Evolutionary conservation across 2,888 invertebrate species (phyloP).

Genomic region (Flexamia atlantica): DNA sequence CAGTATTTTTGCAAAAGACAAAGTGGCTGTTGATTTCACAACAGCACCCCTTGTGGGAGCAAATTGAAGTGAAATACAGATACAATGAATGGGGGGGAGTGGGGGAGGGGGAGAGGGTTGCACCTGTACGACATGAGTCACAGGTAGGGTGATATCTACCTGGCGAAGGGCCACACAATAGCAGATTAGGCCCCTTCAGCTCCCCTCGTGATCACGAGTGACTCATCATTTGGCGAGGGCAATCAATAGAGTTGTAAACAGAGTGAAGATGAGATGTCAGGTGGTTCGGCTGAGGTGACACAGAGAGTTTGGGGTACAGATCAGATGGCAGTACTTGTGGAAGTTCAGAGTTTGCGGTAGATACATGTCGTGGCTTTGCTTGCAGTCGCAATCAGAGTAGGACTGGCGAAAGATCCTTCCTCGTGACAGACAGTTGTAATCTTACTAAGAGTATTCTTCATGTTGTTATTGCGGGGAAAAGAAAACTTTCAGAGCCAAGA

Average conservation of each 20-base stretch:
- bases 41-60: not conserved
- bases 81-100: not conserved
- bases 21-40: not conserved
- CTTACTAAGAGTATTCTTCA: too few relatives aligned
- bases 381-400: too few relatives aligned
- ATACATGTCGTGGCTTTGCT: too few relatives aligned
- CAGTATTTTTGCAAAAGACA: too few relatives aligned
- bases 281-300: not conserved
- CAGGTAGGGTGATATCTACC: slow-evolving; percentile 32
- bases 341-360: too few relatives aligned
- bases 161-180: slow-evolving; percentile 12
- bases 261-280: not conserved
- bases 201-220: not conserved
- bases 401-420: too few relatives aligned
- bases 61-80: not conserved
- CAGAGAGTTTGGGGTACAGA: too few relatives aligned
- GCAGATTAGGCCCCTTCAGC: slow-evolving; percentile 15
- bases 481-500: too few relatives aligned
- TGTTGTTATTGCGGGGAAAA: too few relatives aligned
- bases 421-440: too few relatives aligned
- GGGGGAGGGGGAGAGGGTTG: slow-evolving; percentile 8
- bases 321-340: too few relatives aligned
- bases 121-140: slow-evolving; percentile 12
- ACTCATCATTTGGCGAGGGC: not conserved
- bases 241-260: slow-evolving; percentile 24